Conservation (phyloP, 1,140 invertebrate species). For the Aphis gossypii region DNA sequence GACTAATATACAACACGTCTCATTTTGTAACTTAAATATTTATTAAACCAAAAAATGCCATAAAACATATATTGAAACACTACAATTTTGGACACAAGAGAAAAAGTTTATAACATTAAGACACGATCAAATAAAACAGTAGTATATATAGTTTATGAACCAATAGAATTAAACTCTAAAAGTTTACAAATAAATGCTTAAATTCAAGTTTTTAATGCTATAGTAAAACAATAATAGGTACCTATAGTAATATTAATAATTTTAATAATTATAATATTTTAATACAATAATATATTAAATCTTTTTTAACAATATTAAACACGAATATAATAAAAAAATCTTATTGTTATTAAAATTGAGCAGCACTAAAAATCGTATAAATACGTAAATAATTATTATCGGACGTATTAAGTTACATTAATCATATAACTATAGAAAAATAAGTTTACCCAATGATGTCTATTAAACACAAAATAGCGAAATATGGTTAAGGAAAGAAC, state of each 20-base stretch:
- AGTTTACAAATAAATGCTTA: conserved; percentile 36
- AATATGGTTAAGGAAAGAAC: not conserved
- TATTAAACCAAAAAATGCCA: conserved; percentile 39
- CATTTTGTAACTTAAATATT: conserved; percentile 23
- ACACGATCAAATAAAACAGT: not conserved
- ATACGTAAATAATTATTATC: conserved; percentile 40
- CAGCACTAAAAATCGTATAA: conserved; percentile 41
- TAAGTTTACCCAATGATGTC: not conserved
- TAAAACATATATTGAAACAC: conserved; percentile 37
- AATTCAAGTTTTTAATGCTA: conserved; percentile 30
- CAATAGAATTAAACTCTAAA: conserved; percentile 35
- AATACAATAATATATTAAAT: conserved; percentile 25
- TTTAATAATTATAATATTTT: not conserved
- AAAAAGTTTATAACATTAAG: conserved; percentile 21
- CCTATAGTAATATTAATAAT: conserved; percentile 35
- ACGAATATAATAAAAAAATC: conserved; percentile 38
- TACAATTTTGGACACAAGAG: conserved; percentile 28
- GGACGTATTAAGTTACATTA: conserved; percentile 46
- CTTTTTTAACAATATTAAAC: conserved; percentile 19
- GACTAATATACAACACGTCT: not conserved
- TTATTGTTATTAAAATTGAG: conserved; percentile 51
- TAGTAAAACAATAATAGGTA: not conserved
- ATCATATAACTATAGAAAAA: conserved; percentile 43
- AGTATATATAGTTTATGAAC: not conserved
- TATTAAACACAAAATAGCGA: conserved; percentile 20